phyloP scores from a whole-genome alignment of 2,888 invertebrate species.

The Trichopria drosophilae region DNA sequence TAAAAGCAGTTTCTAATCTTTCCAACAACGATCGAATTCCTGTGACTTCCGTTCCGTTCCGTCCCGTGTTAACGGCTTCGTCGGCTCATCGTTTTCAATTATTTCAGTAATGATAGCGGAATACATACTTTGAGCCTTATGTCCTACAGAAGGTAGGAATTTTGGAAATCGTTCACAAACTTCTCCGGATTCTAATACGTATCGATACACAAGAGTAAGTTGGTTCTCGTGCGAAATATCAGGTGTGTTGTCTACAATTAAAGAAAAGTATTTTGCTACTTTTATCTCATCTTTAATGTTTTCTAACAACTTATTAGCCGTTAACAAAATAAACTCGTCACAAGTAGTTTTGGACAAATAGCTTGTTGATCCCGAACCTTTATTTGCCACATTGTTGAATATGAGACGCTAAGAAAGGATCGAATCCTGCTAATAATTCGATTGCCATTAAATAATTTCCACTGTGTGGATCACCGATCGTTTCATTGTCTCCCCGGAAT shows the following conservation, averaged over 20 bases:
- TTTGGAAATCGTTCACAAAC: not conserved
- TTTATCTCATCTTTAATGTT: not conserved
- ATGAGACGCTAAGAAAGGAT: conserved; percentile 16
- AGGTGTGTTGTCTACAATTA: not conserved
- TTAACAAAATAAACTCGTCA: not conserved
- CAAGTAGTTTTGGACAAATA: conserved; percentile 2
- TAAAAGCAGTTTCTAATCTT: too few species aligned
- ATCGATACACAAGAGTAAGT: not conserved
- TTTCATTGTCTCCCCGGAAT: conserved; percentile 36
- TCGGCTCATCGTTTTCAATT: too few species aligned
- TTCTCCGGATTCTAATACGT: not conserved
- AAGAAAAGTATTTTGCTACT: conserved; percentile 2
- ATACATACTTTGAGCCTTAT: conserved; percentile 1
- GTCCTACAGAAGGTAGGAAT: not conserved
- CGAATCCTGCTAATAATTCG: conserved; percentile 43
- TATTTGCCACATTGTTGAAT: conserved; percentile 28
- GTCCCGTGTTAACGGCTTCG: too few species aligned
- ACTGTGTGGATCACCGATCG: conserved; percentile 37
- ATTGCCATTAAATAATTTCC: conserved; percentile 41
- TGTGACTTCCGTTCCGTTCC: too few species aligned
- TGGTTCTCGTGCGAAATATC: conserved; percentile 1
- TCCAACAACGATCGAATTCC: too few species aligned
- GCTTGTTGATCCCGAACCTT: conserved; percentile 30
- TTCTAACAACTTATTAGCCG: not conserved
- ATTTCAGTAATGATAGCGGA: not conserved